Evolutionary conservation across 2,797 vertebrate species (phyloP).

Genomic region (Sardinella longiceps): DNA sequence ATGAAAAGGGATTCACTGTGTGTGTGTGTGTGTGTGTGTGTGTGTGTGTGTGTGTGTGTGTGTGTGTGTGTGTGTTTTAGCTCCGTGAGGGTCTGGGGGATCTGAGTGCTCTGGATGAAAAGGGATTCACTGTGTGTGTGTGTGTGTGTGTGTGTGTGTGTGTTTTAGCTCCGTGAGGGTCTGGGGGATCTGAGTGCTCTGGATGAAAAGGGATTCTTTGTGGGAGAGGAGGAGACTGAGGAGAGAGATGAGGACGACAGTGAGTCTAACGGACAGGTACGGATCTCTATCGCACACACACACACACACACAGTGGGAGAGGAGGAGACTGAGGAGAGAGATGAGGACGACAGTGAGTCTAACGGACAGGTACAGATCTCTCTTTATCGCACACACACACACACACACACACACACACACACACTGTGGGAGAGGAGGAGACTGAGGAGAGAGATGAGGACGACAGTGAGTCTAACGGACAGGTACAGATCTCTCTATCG

Average conservation of each 20-base stretch:
- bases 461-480: slow-evolving; percentile 56
- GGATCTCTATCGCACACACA: too few relatives aligned
- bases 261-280: slow-evolving; percentile 60
- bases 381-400: too few relatives aligned
- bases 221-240: slow-evolving; percentile 84
- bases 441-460: slow-evolving; percentile 71
- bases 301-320: slow-evolving; percentile 72
- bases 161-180: slow-evolving; percentile 66
- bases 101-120: too few relatives aligned
- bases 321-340: slow-evolving; percentile 75
- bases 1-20: too few relatives aligned
- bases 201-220: slow-evolving; percentile 82
- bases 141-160: slow-evolving; percentile 13
- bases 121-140: too few relatives aligned
- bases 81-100: too few relatives aligned
- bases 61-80: too few relatives aligned
- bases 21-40: too few relatives aligned
- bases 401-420: too few relatives aligned
- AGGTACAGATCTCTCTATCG: slow-evolving; percentile 57
- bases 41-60: too few relatives aligned
- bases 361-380: slow-evolving; percentile 57
- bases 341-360: slow-evolving; percentile 63
- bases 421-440: slow-evolving; percentile 79
- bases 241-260: slow-evolving; percentile 64
- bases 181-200: slow-evolving; percentile 82